Conservation (phyloP, 1,140 invertebrate species). For the Piezodorus guildinii region DNA sequence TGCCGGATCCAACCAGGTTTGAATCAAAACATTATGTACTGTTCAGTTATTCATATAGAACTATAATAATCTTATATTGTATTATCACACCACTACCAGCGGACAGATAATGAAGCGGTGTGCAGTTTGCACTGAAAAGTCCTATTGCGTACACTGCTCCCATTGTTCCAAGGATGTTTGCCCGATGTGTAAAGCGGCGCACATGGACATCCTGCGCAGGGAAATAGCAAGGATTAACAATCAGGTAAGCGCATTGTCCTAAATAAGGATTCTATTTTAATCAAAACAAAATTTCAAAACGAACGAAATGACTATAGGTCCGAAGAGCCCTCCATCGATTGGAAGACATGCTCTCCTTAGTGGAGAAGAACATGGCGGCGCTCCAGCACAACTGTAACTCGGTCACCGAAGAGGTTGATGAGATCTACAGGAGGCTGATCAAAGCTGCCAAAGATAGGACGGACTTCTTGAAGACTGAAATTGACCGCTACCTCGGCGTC, state of each 20-base stretch:
- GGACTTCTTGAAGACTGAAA: conserved; percentile 72
- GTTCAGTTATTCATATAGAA: not conserved
- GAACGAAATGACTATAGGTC: no score
- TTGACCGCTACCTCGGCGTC: conserved; percentile 47
- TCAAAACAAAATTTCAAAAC: no score
- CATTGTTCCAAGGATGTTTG: conserved; percentile 93
- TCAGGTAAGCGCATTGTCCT: conserved; percentile 52
- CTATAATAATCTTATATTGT: not conserved
- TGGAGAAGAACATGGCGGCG: conserved; percentile 73
- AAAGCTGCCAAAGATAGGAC: conserved; percentile 88
- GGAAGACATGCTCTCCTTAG: conserved; percentile 67
- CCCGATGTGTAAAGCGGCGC: conserved; percentile 80
- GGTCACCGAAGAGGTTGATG: conserved; percentile 83
- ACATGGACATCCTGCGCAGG: conserved; percentile 87
- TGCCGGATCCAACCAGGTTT: conserved; percentile 69
- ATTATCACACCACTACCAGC: conserved; percentile 28
- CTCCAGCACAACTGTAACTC: conserved; percentile 73
- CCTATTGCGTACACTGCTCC: conserved; percentile 74
- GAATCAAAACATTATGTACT: not conserved
- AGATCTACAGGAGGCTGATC: conserved; percentile 74
- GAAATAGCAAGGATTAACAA: conserved; percentile 91
- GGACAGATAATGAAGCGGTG: conserved; percentile 73
- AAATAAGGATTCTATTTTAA: no score
- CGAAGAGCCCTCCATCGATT: conserved; percentile 72
- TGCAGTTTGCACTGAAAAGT: conserved; percentile 88